Evolutionary conservation across 2,888 invertebrate genomes (phyloP), one percentile per base, ranked within the genome.

Genomic region (Drosophila helvetica): DNA sequence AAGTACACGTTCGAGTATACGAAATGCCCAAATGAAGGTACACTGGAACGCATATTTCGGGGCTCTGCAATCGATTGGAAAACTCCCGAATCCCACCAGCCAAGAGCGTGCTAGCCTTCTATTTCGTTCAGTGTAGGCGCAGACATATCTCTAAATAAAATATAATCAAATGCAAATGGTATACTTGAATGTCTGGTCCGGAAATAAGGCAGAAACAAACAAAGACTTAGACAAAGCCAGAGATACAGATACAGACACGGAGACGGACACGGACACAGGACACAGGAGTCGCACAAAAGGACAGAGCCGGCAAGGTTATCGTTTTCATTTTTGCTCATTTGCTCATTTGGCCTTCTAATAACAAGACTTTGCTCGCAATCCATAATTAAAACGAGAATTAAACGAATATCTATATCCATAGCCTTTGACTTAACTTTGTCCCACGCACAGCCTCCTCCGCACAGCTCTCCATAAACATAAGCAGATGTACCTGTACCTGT

Each of bases 81-180:
- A n/a, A n/a, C n/a, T n/a, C n/a, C n/a, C n/a, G n/a, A n/a, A n/a
- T n/a, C n/a, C n/a, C n/a, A n/a, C n/a, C n/a, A n/a, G n/a, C n/a
- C n/a, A n/a, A n/a, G n/a, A n/a, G n/a, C n/a, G 22, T 22, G 5
- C 22, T 22, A 12, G 30, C 30, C 1, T 27, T 27, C 0, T 0
- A 30, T 30, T 30, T 30, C 10, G 30, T 30, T 30, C 30, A 30
- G 30, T 30, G 30, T 30, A 12, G 10, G 30, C 30, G 18, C 18
- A 52, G 18, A 19, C 38, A 38, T 52, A 43, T 42, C 9, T 10
- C n/a, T 9, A 7, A 38, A n/a, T 38, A 7, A 38, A 38, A 38
- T 42, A 10, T 78, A 80, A 80, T 75, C 61, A 78, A 80, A 80
- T 80, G 76, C 85, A 84, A 81, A 84, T 84, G 76, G 63, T 78